These are phyloP conservation scores for Martes martes DNA, from an alignment of 2,113 vertebrate genomes.

Conservation along the genomic window DNA sequence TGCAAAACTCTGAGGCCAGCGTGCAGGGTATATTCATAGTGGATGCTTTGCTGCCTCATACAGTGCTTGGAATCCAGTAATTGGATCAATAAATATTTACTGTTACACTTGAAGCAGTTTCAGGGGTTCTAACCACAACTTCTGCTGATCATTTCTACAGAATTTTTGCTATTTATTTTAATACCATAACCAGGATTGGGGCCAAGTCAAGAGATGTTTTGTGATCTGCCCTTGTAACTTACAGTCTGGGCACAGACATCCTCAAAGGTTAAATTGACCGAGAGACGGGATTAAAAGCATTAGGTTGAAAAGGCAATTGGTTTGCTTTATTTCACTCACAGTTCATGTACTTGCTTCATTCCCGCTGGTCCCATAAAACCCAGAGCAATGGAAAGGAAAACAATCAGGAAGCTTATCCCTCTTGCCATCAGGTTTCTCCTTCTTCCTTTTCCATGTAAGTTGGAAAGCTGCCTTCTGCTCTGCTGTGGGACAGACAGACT, in stretches of 20 bases:
- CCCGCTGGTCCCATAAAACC: conserved; percentile 20
- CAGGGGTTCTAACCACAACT: neutral
- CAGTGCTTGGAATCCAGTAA: neutral
- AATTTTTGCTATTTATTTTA: conserved; percentile 18
- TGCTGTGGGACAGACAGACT: neutral
- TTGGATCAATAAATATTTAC: neutral
- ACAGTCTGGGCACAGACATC: conserved; percentile 2
- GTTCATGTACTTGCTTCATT: conserved; percentile 39
- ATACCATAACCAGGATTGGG: conserved; percentile 43
- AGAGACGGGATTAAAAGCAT: conserved; percentile 59
- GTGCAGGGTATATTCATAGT: too few relatives aligned
- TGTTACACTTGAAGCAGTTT: neutral
- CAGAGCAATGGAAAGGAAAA: conserved; percentile 51
- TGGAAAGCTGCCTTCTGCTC: conserved; percentile 28
- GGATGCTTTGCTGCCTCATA: neutral
- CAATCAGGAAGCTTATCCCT: conserved; percentile 29
- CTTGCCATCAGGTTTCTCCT: neutral
- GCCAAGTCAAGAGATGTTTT: conserved; percentile 50
- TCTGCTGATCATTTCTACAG: neutral
- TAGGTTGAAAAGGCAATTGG: conserved; percentile 29
- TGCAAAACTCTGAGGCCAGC: neutral
- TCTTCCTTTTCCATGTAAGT: neutral
- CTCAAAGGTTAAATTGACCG: conserved; percentile 72
- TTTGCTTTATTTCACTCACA: conserved; percentile 34
- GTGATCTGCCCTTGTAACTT: conserved; percentile 6